Percentiles rank a stretch among this genome's conserved stretches.
These are phyloP conservation scores for Takifugu bimaculatus DNA, from an alignment of 2,113 vertebrate genomes.

Conservation along the genomic window DNA sequence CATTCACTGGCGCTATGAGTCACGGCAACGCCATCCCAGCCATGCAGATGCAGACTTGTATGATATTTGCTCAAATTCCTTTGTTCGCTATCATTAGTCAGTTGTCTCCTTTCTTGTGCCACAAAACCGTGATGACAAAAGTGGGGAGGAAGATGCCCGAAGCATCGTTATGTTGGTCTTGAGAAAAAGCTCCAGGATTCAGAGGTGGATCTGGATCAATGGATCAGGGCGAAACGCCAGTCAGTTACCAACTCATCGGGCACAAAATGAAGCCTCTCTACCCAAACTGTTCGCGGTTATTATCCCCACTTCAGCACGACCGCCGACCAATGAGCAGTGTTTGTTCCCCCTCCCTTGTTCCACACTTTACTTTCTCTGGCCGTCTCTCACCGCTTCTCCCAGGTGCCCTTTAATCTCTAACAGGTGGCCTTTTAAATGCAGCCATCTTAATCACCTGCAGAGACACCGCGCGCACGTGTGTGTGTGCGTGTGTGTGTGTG, in stretches of 20 bases:
- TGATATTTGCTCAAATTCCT: slow-evolving; percentile 59
- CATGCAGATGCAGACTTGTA: slow-evolving; percentile 71
- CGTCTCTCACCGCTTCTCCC: slow-evolving; percentile 56
- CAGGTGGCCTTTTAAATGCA: slow-evolving; percentile 78
- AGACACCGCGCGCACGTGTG: slow-evolving; percentile 14
- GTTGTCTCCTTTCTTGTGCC: not conserved
- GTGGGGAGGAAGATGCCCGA: slow-evolving; percentile 8
- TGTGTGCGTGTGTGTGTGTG: slow-evolving; percentile 19
- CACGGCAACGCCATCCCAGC: slow-evolving; percentile 43
- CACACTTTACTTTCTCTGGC: slow-evolving; percentile 13
- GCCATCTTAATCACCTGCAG: slow-evolving; percentile 69
- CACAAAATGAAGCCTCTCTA: slow-evolving; percentile 13
- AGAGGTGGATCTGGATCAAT: too few relatives aligned
- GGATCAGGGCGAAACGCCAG: too few relatives aligned
- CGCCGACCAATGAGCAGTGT: slow-evolving; percentile 23
- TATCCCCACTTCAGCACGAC: slow-evolving; percentile 19
- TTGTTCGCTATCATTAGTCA: slow-evolving; percentile 12
- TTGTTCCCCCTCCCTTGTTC: slow-evolving; percentile 23
- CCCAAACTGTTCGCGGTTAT: slow-evolving; percentile 19
- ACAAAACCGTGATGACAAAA: slow-evolving; percentile 31
- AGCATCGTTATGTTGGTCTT: too few relatives aligned
- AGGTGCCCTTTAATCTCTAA: slow-evolving; percentile 77
- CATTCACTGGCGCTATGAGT: slow-evolving; percentile 58
- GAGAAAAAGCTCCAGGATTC: too few relatives aligned
- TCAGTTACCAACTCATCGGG: not conserved